Percentiles rank a stretch among this genome's conserved stretches.
These are phyloP conservation scores for Rhizomys pruinosus DNA, from an alignment of 2,113 vertebrate species.

Conservation along the genomic window DNA sequence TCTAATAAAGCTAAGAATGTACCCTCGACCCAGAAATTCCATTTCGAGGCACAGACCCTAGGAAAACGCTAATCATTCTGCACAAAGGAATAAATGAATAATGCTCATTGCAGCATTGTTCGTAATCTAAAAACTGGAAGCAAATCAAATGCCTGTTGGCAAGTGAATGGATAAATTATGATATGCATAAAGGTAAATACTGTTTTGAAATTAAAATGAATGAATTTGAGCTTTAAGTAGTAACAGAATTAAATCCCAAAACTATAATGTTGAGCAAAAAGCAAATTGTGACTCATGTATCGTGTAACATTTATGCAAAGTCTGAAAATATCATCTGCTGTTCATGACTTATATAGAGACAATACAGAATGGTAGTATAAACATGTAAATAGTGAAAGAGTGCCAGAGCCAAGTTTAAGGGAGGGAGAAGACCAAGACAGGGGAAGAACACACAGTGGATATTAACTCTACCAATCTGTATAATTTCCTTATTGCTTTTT, in stretches of 20 bases:
- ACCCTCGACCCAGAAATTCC: conserved; percentile 27
- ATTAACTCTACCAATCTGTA: not conserved
- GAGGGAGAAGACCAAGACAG: not conserved
- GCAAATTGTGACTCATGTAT: not conserved
- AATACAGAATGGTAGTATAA: not conserved
- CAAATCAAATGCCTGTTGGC: conserved; percentile 50
- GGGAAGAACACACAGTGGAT: not conserved
- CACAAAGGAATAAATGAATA: conserved; percentile 41
- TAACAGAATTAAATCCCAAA: conserved; percentile 53
- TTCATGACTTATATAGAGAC: not conserved
- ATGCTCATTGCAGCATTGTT: not conserved
- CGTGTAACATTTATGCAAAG: conserved; percentile 4
- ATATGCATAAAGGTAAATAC: conserved; percentile 43
- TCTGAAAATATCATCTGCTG: conserved; percentile 40
- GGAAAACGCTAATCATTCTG: conserved; percentile 53
- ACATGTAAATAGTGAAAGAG: not conserved
- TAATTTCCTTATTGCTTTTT: rapidly evolving
- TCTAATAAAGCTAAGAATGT: not conserved
- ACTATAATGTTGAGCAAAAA: not conserved
- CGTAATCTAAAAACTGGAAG: conserved; percentile 46
- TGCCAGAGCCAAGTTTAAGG: conserved; percentile 46
- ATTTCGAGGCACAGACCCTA: conserved; percentile 12
- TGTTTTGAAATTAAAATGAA: conserved; percentile 36
- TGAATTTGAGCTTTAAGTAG: not conserved
- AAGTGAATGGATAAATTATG: conserved; percentile 39